Evolutionary conservation across 2,797 vertebrate genomes (phyloP), one percentile per base, ranked within the genome.

Genomic region (Schizopygopsis pylzovi): DNA sequence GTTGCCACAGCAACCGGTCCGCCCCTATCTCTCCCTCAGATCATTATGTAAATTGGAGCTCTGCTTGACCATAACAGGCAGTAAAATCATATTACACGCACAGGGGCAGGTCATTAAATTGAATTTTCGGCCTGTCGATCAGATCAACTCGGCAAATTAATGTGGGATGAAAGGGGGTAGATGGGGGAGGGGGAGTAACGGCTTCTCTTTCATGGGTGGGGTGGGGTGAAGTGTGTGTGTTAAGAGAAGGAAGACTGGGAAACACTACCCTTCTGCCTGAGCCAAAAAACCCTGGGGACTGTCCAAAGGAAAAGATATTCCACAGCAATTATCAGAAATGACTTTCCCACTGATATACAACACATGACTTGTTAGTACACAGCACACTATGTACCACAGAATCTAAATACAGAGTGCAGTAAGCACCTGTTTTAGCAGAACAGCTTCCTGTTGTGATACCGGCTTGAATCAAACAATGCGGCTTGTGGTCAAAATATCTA

Each of bases 1-100:
- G 96, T 97, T 98, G 95, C 96, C 95, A 96, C 93, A 95, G 96
- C 94, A 97, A 97, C 96, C 82, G 85, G 90, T 85, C 86, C 89
- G 91, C 92, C 93, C 88, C 90, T 96, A 97, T 97, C 96, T 95
- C 94, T 95, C 94, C 93, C 81, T 91, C 91, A 91, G 92, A 93
- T 95, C 92, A 93, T 96, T 97, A 97, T 96, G 96, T 95, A 97
- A 97, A 97, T 96, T 95, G 95, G 93, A 89, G 93, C 92, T 77
- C 89, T 89, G 94, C 91, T 90, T 95, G 96, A 95, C 96, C 96
- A 95, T 94, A 92, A 94, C 93, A 93, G 96, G 95, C 96, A 95
- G 95, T 95, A 95, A 96, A 97, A 96, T 96, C 95, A 95, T 94
- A 96, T 95, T 95, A 95, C 93, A 93, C 93, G 92, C 93, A 93